Evolutionary conservation across 2,113 vertebrate species (phyloP), one percentile per base, ranked within the genome.

Genomic region (Chroicocephalus ridibundus): DNA sequence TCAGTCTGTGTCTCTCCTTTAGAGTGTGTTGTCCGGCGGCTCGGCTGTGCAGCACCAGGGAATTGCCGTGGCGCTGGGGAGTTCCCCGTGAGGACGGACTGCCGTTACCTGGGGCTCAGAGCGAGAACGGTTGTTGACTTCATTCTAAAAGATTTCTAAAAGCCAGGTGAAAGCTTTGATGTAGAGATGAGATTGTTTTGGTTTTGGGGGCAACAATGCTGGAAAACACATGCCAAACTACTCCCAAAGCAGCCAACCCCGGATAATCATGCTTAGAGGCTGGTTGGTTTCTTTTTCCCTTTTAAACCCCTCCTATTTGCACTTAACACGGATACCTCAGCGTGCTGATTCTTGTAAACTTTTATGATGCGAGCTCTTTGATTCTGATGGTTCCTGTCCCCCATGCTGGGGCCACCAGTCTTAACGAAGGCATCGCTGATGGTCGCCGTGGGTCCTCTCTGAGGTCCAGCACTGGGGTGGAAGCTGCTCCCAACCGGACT

Each of bases 211-310:
- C 71, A 40, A 13, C 13, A 10, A 1, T 1, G 57, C 51, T 71
- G 34, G 27, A 36, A 51, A 8, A 21, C 4, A 2, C 20, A 8
- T 38, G 49, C 7, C n/a, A 15, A 2, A 1, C 47, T 16, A 5
- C 49, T 82, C 61, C 92, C n/a, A 9, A 9, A 29, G 75, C 80
- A 72, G 84, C 42, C 70, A 40, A 3, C 46, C 31, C 46, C n/a
- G 11, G 34, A 1, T 9, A 34, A 36, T 16, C 1, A 0, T 1
- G 4, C 29, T 22, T 17, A 5, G 32, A 12, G 21, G 22, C 11
- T 27, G 55, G 5, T 8, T 40, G 6, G 19, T 29, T 84, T 65
- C 24, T 13, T 26, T 76, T 34, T 71, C 26, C 11, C 54, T 44
- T 58, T 5, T 26, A 42, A 68, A 31, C 42, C 36, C n/a, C 36